These are phyloP conservation scores for Philypnodon macrostomus DNA, from an alignment of 2,797 vertebrate genomes.

Conservation along the genomic window DNA sequence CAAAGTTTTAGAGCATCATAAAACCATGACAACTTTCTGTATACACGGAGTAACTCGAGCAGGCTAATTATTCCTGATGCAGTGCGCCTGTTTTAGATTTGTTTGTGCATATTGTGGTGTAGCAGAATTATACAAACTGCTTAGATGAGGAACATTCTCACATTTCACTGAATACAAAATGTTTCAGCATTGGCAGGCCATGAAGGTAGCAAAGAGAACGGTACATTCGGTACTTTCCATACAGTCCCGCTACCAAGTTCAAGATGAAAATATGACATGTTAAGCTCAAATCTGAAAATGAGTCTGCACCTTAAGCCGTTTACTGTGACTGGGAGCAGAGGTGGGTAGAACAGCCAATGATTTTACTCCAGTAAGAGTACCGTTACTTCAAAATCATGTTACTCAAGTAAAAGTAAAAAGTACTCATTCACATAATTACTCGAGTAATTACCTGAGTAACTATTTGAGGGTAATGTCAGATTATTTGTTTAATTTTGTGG, in stretches of 20 bases:
- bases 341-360: no score
- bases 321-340: constrained; percentile 21
- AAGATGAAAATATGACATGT: background rate
- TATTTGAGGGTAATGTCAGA: no score
- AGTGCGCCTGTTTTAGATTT: constrained; percentile 49
- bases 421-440: no score
- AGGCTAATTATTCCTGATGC: constrained; percentile 26
- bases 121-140: constrained; percentile 38
- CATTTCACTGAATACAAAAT: constrained; percentile 22
- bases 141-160: constrained; percentile 30
- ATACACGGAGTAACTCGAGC: constrained; percentile 19
- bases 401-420: no score
- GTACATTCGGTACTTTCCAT: constrained; percentile 4
- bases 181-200: constrained; percentile 8
- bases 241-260: background rate
- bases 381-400: no score
- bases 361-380: no score
- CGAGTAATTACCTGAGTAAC: no score
- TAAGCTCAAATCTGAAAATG: background rate
- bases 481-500: no score
- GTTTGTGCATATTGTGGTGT: constrained; percentile 46
- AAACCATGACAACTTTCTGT: no score
- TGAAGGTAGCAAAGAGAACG: background rate
- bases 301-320: no score
- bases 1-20: no score